Base-by-base conservation (phyloP, 2,888 invertebrate genomes). In the Tetranychus piercei region DNA sequence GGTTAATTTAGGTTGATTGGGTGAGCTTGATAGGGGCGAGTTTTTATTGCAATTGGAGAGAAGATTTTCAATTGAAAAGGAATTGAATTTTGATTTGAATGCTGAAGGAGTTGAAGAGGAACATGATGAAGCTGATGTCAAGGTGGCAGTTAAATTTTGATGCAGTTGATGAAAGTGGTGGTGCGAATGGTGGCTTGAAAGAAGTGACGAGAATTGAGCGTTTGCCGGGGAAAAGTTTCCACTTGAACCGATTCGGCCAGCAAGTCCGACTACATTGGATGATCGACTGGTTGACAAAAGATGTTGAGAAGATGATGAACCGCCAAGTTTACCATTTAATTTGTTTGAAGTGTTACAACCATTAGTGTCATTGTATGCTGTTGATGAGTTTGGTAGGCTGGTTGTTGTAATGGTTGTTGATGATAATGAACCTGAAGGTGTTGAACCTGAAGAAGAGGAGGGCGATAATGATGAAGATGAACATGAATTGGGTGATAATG, bases 1-100 rank as follows among this genome's bases (percentile, higher is more conserved):
- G 9, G 55, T 15, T 55, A 55, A 55, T 55, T 55, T 9, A 55
- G 9, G n/a, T 22, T 69, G 69, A 34, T 34, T 34, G 34, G 34
- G 34, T 34, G 34, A 34, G 4, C 34, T 34, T 34, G 34, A 34
- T 34, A 34, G 34, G 34, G 34, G 34, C 34, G 34, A 34, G 34
- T 34, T 34, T 69, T 34, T 71, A 66, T 75, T 70, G 44, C 75
- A 71, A 15, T 69, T 70, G 6, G 77, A 77, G 15, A 77, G 74
- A 44, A 77, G 75, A 71, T 77, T 77, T 22, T 77, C 77, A 66
- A 77, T 77, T n/a, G 76, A 76, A 44, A 77, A 77, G 18, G 76
- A 70, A 55, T 75, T 76, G 11, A 71, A 73, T 69, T 75, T 75
- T 44, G 71, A 74, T 72, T 74, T 71, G 9, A 44, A 55, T 43